Percentiles rank a stretch among this genome's conserved stretches.
These are phyloP conservation scores for Ammodytes dubius DNA, from an alignment of 2,113 vertebrate genomes.

Conservation along the genomic window DNA sequence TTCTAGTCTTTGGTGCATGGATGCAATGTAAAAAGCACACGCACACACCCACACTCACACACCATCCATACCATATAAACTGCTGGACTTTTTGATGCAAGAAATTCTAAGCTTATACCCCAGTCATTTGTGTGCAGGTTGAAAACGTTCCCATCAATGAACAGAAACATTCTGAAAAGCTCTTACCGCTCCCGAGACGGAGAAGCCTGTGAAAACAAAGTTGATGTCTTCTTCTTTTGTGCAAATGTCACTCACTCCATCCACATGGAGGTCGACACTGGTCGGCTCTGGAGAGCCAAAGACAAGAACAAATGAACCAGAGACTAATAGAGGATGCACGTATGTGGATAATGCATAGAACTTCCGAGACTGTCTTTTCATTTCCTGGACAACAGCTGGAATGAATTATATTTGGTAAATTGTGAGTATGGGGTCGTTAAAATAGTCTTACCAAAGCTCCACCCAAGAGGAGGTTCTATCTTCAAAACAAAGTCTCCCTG, in stretches of 20 bases:
- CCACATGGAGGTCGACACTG: conserved; percentile 94
- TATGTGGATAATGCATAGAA: neutral
- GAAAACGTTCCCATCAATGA: neutral
- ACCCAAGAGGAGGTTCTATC: conserved; percentile 97
- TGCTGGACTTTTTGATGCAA: neutral
- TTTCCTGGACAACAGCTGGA: neutral
- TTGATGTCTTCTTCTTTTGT: conserved; percentile 98
- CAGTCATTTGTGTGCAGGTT: too few species aligned
- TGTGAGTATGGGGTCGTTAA: neutral
- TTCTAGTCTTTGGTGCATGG: neutral
- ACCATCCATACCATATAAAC: too few species aligned
- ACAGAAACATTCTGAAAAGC: neutral
- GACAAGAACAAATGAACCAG: neutral
- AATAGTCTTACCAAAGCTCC: conserved; percentile 94
- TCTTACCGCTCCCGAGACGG: conserved; percentile 92
- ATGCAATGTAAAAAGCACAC: neutral
- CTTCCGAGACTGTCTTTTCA: neutral
- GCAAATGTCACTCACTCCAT: conserved; percentile 95
- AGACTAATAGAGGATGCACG: neutral
- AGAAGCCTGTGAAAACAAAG: conserved; percentile 97
- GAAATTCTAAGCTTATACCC: neutral
- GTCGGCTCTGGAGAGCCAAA: conserved; percentile 88
- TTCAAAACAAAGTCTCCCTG: conserved; percentile 99
- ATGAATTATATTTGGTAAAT: neutral
- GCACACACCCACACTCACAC: neutral